These are phyloP conservation scores for Agrochola macilenta DNA, from an alignment of 2,888 invertebrate species.

Conservation along the genomic window DNA sequence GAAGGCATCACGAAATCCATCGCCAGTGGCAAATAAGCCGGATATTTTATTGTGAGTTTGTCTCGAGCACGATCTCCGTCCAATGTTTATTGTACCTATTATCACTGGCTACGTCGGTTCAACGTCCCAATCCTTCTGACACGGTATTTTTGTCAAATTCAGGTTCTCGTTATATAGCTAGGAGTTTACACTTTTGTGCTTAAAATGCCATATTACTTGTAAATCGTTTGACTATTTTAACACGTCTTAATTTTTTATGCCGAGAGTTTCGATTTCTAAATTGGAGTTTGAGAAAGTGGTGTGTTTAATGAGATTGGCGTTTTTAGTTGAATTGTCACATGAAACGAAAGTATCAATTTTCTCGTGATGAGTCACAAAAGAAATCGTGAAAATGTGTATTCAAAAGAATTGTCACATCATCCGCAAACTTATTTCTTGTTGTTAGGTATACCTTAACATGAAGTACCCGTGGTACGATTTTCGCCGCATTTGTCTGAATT, in stretches of 20 bases:
- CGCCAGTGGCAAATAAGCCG: constrained; percentile 85
- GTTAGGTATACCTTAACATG: not conserved
- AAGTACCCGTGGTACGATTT: not conserved
- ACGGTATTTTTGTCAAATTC: constrained; percentile 68
- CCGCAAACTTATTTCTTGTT: not conserved
- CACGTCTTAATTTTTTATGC: constrained; percentile 18
- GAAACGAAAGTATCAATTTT: not conserved
- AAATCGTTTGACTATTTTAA: constrained; percentile 18
- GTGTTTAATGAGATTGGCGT: constrained; percentile 15
- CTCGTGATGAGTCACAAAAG: not conserved
- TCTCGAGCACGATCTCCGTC: constrained; percentile 83
- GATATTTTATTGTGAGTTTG: constrained; percentile 86
- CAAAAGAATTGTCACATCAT: too few species aligned
- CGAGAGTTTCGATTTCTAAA: constrained; percentile 33
- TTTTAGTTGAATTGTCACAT: constrained; percentile 9
- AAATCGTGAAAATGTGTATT: not conserved
- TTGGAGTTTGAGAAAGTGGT: constrained; percentile 17
- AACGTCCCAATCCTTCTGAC: constrained; percentile 79
- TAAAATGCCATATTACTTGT: constrained; percentile 33
- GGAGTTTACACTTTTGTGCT: constrained; percentile 45
- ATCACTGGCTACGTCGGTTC: constrained; percentile 84
- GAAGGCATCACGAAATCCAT: constrained; percentile 80
- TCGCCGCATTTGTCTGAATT: not conserved
- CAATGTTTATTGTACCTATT: constrained; percentile 85
- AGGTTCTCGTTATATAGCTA: constrained; percentile 43